Conservation (phyloP, 2,888 invertebrate genomes). For the Digitonthophagus gazella region DNA sequence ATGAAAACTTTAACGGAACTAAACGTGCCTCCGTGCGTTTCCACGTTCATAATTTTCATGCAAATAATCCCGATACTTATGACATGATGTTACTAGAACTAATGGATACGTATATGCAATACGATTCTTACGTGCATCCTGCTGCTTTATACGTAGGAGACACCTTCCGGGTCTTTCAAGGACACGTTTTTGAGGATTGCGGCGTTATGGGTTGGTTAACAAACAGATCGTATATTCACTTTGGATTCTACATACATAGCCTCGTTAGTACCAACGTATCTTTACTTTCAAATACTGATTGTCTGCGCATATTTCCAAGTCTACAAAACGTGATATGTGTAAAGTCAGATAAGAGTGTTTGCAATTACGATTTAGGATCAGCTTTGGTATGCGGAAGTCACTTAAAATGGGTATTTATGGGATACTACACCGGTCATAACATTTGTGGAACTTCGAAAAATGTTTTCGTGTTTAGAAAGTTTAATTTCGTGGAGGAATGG, state of each 20-base stretch:
- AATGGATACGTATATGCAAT: not conserved
- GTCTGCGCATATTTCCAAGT: not conserved
- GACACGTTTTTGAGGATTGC: slow-evolving; percentile 6
- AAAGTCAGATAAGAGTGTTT: slow-evolving; percentile 1
- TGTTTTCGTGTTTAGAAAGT: slow-evolving; percentile 17
- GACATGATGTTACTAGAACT: slow-evolving; percentile 19
- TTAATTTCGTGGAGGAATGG: slow-evolving; percentile 16
- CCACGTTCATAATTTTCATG: slow-evolving; percentile 13
- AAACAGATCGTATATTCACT: not conserved
- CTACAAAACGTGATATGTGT: slow-evolving; percentile 6
- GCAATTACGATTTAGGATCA: slow-evolving; percentile 18
- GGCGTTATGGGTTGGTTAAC: slow-evolving; percentile 14
- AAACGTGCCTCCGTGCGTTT: slow-evolving; percentile 4
- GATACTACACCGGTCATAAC: slow-evolving; percentile 18
- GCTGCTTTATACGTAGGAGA: slow-evolving; percentile 18
- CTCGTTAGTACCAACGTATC: not conserved
- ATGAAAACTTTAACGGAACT: not conserved
- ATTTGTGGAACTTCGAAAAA: not conserved
- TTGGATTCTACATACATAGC: not conserved
- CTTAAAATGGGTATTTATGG: slow-evolving; percentile 21
- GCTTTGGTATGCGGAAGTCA: slow-evolving; percentile 16
- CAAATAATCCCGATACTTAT: not conserved
- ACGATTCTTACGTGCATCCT: slow-evolving; percentile 17
- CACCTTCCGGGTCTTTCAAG: not conserved
- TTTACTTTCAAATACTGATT: not conserved